phyloP scores from a whole-genome alignment of 2,797 vertebrate species.

The Tenualosa ilisha region DNA sequence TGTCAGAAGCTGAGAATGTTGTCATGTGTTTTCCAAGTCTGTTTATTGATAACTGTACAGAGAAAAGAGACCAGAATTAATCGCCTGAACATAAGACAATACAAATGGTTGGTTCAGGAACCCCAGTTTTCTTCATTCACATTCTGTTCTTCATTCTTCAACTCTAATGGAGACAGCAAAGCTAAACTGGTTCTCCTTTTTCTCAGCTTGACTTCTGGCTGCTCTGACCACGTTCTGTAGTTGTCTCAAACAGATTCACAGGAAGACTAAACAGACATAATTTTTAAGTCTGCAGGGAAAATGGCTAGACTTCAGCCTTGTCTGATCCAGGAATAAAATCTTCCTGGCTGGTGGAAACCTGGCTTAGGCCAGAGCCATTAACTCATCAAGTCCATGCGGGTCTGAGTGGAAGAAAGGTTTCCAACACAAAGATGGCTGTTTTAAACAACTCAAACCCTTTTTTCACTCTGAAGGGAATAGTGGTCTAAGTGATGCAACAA shows the following conservation, averaged over 20 bases:
- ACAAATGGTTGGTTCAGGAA: not conserved
- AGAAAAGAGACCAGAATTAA: conserved; percentile 24
- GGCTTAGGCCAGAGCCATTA: conserved; percentile 27
- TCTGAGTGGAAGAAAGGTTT: not conserved
- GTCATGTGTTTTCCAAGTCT: conserved; percentile 17
- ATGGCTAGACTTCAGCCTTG: conserved; percentile 17
- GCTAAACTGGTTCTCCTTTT: not conserved
- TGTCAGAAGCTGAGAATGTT: conserved; percentile 7
- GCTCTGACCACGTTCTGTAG: not conserved
- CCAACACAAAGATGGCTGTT: not conserved
- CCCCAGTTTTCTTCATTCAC: not conserved
- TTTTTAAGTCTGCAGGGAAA: not conserved
- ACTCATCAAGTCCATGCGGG: conserved; percentile 26
- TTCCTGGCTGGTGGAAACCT: conserved; percentile 5
- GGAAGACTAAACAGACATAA: not conserved
- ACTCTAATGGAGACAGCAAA: not conserved
- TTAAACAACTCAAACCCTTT: not conserved
- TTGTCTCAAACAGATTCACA: not conserved
- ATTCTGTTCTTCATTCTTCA: not conserved
- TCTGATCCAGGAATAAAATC: conserved; percentile 2
- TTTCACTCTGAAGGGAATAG: too few species aligned
- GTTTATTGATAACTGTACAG: conserved; percentile 27
- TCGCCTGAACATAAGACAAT: not conserved
- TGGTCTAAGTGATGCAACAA: not conserved
- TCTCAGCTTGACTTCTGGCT: not conserved